Evolutionary conservation across 2,113 vertebrate genomes (phyloP).

Genomic region (Heterotilapia buettikoferi): DNA sequence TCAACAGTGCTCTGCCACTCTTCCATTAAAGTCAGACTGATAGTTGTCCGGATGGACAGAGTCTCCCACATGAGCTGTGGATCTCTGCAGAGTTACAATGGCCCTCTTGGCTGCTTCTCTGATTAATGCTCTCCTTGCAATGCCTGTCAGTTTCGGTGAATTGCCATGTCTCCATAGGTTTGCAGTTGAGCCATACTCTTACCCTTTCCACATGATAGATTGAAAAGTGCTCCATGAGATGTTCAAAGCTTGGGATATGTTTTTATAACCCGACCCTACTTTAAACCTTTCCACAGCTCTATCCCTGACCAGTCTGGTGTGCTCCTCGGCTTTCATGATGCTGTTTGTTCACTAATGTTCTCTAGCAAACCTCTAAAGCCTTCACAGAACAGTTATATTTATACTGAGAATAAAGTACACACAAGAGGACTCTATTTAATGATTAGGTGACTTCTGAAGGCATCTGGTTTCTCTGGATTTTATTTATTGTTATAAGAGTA

Average conservation of each 20-base stretch:
- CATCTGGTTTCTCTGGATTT: neutral
- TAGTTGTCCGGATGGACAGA: rapidly evolving
- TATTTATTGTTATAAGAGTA: neutral
- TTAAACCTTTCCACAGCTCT: neutral
- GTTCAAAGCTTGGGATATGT: neutral
- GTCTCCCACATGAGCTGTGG: neutral
- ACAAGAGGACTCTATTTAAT: neutral
- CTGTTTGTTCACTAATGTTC: neutral
- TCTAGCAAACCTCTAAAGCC: neutral
- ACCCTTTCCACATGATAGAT: neutral
- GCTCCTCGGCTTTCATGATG: neutral
- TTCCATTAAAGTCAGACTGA: neutral
- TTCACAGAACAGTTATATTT: neutral
- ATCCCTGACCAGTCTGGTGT: neutral
- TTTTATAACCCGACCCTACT: neutral
- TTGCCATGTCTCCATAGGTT: neutral
- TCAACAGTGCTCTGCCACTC: neutral
- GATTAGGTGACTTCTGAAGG: neutral
- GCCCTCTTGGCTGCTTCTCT: neutral
- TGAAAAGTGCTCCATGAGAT: neutral
- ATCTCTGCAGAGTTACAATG: neutral
- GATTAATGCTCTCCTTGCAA: neutral
- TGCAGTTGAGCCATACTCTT: neutral
- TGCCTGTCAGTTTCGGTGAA: rapidly evolving
- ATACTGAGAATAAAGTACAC: neutral